Percentiles rank a stretch among this genome's conserved stretches.
phyloP scores from a whole-genome alignment of 2,797 vertebrate genomes.

The Thaleichthys pacificus region DNA sequence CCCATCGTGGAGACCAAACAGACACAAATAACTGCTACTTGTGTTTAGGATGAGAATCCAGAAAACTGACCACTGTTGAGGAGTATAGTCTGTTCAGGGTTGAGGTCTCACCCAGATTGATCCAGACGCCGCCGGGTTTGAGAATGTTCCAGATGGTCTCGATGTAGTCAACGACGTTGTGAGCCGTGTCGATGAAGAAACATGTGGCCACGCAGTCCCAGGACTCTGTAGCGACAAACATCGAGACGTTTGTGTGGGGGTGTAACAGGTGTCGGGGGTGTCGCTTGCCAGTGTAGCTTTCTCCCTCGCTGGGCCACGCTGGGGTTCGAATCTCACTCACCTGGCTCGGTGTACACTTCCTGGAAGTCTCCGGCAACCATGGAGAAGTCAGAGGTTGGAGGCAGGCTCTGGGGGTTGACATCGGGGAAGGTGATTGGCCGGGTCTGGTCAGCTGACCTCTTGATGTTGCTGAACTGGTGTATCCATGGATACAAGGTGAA shows the following conservation, averaged over 20 bases:
- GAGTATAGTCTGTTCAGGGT: neutral
- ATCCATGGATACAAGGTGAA: constrained; percentile 96
- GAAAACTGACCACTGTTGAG: neutral
- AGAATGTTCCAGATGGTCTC: constrained; percentile 99
- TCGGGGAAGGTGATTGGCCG: constrained; percentile 92
- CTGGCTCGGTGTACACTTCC: constrained; percentile 90
- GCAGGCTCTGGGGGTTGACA: constrained; percentile 92
- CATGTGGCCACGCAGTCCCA: constrained; percentile 98
- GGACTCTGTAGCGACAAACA: constrained; percentile 70
- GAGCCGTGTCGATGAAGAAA: constrained; percentile 98
- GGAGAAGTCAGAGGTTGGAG: constrained; percentile 89
- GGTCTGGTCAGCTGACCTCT: constrained; percentile 91
- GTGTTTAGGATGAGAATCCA: neutral
- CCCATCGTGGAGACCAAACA: neutral
- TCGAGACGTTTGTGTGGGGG: no score
- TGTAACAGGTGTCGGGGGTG: neutral
- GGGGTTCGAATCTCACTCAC: constrained; percentile 69
- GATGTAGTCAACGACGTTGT: constrained; percentile 97
- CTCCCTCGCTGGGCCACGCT: neutral
- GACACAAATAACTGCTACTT: neutral
- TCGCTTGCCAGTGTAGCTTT: no score
- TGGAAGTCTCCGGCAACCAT: constrained; percentile 99
- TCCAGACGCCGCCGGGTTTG: constrained; percentile 97
- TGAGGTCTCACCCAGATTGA: constrained; percentile 90
- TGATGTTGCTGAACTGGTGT: constrained; percentile 99